Conservation (phyloP, 2,113 vertebrate genomes). For the Nannospalax galili region DNA sequence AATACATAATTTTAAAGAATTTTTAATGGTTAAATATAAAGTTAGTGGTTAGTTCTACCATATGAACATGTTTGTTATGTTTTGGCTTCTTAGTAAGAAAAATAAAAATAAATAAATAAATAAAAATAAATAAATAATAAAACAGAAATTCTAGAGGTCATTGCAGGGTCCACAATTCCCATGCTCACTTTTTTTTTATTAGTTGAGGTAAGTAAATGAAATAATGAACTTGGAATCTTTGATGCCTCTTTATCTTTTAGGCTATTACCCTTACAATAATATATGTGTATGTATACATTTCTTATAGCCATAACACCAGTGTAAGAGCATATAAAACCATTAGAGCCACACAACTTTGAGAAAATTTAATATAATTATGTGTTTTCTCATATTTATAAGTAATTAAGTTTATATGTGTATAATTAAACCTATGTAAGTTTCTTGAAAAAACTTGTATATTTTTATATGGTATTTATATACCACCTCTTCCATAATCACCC, state of each 20-base stretch:
- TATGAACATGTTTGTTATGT: neutral
- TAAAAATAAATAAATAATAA: neutral
- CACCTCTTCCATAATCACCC: neutral
- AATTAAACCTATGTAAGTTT: constrained; percentile 17
- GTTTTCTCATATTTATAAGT: constrained; percentile 44
- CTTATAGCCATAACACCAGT: neutral
- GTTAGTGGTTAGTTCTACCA: neutral
- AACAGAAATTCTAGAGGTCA: neutral
- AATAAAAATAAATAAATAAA: neutral
- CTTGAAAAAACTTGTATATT: constrained; percentile 19
- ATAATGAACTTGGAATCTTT: constrained; percentile 20
- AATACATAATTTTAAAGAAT: no score
- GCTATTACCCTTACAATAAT: neutral
- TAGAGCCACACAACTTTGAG: neutral
- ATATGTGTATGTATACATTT: neutral
- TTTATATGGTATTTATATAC: neutral
- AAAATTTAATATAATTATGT: neutral
- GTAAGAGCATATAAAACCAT: neutral
- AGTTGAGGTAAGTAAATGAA: constrained; percentile 10
- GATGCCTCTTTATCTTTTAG: neutral
- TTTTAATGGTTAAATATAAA: neutral
- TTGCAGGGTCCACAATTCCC: neutral
- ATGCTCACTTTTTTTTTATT: neutral
- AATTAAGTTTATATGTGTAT: constrained; percentile 19
- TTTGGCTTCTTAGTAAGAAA: constrained; percentile 34